A percentile compares a stretch with the other conserved stretches of the same genome.
These are phyloP conservation scores for human (Homo sapiens) DNA, from an alignment of 2,113 vertebrate genomes.

Conservation along the genomic window GRCh38 chr22:23416001-23416500, in stretches of 20 bases:
- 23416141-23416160: background rate
- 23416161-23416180: background rate
- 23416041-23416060: background rate
- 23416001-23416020: background rate
- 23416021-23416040: background rate
- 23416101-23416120: background rate
- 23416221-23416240: background rate
- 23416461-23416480: background rate
- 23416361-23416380: background rate
- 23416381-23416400: background rate
- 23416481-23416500: fast-evolving
- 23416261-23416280: background rate
- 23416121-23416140: background rate
- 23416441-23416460: too few relatives aligned
- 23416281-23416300: background rate
- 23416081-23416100: background rate
- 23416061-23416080: background rate
- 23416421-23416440: background rate
- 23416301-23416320: background rate
- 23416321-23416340: background rate
- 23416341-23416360: fast-evolving
- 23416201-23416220: background rate
- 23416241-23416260: background rate
- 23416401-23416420: background rate
- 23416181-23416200: background rate